Base-by-base conservation (phyloP, 1,140 invertebrate species). In the Whitmania pigra region DNA sequence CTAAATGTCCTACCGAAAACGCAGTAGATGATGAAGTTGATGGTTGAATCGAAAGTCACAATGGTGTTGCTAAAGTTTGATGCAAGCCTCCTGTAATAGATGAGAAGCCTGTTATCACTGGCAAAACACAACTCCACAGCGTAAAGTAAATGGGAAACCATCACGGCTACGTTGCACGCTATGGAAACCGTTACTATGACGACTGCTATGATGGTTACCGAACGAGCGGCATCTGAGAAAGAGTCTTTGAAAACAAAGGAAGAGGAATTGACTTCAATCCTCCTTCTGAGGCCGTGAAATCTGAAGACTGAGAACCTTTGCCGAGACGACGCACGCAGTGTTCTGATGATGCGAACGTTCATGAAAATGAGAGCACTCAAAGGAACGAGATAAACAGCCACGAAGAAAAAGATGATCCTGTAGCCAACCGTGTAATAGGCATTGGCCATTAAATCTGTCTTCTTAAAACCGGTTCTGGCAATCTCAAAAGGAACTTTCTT, bases 21-120 rank as follows among this genome's bases (percentile, higher is more conserved):
- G 71, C 73, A 74, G 73, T 74, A 74, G 70, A 74, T 71, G 70
- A 74, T 20, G 71, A 74, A 74, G 73, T 74, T 74, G 27, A 74
- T 49, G 27, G 73, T 66, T 15, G 70, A 74, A 40, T 69, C 72
- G 9, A 72, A 22, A n/a, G 70, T 74, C 9, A 74, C 49, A 27
- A 74, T 20, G 49, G 72, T 40, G 71, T 74, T 74, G 66, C 73
- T 74, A 67, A 66, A 40, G 66, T 72, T 66, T 3, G 71, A 43
- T 20, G 53, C 18, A 22, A 43, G 40, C 18, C 70, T 53, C n/a
- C 73, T 54, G 31, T 69, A 36, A 31, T 15, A 36, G 43, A 55
- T 66, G 31, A 74, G 73, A 17, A 36, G 36, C 20, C 18, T 11
- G 25, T 68, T 20, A 11, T 66, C 22, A 25, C 17, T 25, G 17